Evolutionary conservation across 1,140 invertebrate species (phyloP).

Genomic region (Sitobion miscanthi): DNA sequence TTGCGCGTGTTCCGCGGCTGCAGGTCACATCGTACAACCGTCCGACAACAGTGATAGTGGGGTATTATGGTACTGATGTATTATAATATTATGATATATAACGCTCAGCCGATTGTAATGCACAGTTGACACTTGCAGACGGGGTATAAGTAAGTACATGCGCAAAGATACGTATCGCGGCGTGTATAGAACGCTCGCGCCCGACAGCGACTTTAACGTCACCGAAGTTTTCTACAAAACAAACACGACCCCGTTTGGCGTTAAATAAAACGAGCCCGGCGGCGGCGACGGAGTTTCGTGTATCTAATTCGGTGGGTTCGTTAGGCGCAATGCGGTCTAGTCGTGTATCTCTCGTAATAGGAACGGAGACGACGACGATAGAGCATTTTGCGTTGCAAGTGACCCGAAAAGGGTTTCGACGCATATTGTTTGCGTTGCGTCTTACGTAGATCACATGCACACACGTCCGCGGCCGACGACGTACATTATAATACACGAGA

Average conservation of each 20-base stretch:
- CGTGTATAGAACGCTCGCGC: not conserved
- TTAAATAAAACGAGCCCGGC: not conserved
- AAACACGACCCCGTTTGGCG: constrained; percentile 21
- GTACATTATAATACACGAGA: not conserved
- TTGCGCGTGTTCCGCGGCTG: no score
- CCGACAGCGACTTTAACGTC: not conserved
- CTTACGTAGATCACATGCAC: constrained; percentile 28
- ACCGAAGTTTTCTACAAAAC: constrained; percentile 16
- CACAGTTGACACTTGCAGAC: not conserved
- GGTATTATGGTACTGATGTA: not conserved
- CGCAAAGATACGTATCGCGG: not conserved
- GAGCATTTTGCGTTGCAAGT: constrained; percentile 24
- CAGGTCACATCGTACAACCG: no score
- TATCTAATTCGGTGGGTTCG: constrained; percentile 25
- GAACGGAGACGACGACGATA: not conserved
- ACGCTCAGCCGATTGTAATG: not conserved
- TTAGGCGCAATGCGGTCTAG: constrained; percentile 39
- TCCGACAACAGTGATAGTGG: not conserved
- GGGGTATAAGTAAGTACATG: not conserved
- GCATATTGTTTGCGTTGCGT: constrained; percentile 14
- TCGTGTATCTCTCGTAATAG: not conserved
- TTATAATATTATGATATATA: no score
- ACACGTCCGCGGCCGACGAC: not conserved
- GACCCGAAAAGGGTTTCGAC: constrained; percentile 26
- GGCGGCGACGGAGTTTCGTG: not conserved